These are phyloP conservation scores for Gadopsis marmoratus DNA, from an alignment of 2,797 vertebrate species.

Conservation along the genomic window DNA sequence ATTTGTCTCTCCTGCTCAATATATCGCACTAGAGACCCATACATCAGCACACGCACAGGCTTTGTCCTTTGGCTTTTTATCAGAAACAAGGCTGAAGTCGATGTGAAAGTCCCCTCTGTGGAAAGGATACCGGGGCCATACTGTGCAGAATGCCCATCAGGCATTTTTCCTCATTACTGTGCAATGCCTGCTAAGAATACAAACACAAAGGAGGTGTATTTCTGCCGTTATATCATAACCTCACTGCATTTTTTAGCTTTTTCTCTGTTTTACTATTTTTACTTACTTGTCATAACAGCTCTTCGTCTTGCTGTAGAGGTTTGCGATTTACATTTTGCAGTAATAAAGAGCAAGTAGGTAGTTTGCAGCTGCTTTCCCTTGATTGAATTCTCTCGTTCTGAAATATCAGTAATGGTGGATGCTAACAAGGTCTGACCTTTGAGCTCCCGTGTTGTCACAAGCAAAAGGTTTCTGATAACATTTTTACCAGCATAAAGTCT, in stretches of 20 bases:
- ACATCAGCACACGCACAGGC: not conserved
- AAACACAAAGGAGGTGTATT: slow-evolving; percentile 18
- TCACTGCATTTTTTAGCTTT: not conserved
- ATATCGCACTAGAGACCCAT: not conserved
- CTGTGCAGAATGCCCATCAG: slow-evolving; percentile 52
- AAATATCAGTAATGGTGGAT: slow-evolving; percentile 23
- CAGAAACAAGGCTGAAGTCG: slow-evolving; percentile 21
- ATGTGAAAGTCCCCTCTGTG: slow-evolving; percentile 30
- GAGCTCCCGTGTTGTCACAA: slow-evolving; percentile 41
- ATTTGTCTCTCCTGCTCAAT: slow-evolving; percentile 29
- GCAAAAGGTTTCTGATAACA: slow-evolving; percentile 38
- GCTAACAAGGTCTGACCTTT: slow-evolving; percentile 46
- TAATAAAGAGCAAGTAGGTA: not conserved
- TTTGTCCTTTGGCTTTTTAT: slow-evolving; percentile 27
- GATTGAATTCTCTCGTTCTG: slow-evolving; percentile 24
- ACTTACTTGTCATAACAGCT: not conserved
- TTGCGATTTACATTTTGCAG: slow-evolving; percentile 5
- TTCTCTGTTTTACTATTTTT: not conserved
- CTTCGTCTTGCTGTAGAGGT: not conserved
- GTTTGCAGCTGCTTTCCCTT: slow-evolving; percentile 6
- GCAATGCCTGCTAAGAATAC: slow-evolving; percentile 39
- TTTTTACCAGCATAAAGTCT: slow-evolving; percentile 51
- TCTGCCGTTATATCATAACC: slow-evolving; percentile 21
- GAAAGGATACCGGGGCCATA: slow-evolving; percentile 7
- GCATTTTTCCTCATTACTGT: slow-evolving; percentile 62